These are phyloP conservation scores for Zoanthus solanderi DNA, from an alignment of 92 coral and sea anemone species.

Conservation along the genomic window DNA sequence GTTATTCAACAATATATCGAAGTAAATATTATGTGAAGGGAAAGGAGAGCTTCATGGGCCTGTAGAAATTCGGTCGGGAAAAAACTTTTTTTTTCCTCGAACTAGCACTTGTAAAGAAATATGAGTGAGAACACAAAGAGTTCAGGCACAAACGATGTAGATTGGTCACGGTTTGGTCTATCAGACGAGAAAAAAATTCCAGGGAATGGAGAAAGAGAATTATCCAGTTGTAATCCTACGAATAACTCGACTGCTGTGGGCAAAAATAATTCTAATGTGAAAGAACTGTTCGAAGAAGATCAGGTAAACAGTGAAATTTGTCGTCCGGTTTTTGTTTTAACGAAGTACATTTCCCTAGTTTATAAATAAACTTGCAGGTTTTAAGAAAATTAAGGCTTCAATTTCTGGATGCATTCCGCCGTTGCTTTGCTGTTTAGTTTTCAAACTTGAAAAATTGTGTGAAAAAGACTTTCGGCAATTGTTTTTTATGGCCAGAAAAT, in stretches of 20 bases:
- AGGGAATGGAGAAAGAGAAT: constrained; percentile 25
- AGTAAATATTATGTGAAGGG: constrained; percentile 16
- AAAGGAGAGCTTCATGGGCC: background rate
- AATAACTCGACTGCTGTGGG: background rate
- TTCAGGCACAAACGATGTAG: constrained; percentile 29
- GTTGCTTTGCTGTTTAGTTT: constrained; percentile 4
- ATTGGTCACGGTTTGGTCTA: constrained; percentile 41
- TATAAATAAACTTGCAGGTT: constrained; percentile 3
- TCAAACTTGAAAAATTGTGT: background rate
- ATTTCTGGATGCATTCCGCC: constrained; percentile 35
- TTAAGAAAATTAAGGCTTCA: background rate
- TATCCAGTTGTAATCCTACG: constrained; percentile 8
- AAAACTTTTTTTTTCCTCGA: background rate
- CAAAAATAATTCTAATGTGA: constrained; percentile 28
- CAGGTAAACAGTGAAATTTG: constrained; percentile 25
- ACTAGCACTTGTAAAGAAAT: constrained; percentile 36
- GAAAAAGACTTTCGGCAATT: background rate
- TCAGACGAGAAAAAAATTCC: constrained; percentile 44
- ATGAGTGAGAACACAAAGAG: constrained; percentile 23
- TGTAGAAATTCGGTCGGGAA: constrained; percentile 25
- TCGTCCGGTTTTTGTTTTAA: background rate
- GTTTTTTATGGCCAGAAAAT: background rate
- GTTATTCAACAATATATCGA: constrained; percentile 13
- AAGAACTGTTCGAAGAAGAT: constrained; percentile 42
- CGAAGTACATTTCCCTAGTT: constrained; percentile 17